Conservation (phyloP, 2,113 vertebrate genomes). For the Brachypteracias leptosomus region DNA sequence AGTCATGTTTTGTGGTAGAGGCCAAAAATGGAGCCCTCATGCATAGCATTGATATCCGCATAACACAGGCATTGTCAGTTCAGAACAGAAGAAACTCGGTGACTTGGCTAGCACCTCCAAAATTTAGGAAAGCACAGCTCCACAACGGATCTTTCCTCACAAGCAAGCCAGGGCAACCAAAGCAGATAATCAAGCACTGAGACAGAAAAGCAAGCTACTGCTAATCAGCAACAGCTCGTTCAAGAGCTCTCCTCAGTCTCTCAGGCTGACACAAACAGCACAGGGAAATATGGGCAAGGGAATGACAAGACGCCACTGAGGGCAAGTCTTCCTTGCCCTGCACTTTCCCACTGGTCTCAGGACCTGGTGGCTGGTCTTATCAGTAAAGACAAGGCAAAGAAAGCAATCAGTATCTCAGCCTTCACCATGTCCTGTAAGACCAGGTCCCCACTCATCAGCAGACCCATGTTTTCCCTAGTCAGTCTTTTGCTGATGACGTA, state of each 20-base stretch:
- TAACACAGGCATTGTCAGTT: rapidly evolving
- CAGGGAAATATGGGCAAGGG: background rate
- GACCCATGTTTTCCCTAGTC: background rate
- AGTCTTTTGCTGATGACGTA: background rate
- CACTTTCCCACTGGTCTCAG: too few relatives aligned
- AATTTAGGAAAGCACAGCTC: background rate
- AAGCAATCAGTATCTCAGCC: background rate
- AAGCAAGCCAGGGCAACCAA: background rate
- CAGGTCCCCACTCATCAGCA: background rate
- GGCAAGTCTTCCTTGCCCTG: background rate
- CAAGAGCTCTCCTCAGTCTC: background rate
- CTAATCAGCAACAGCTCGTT: background rate
- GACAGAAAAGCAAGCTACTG: background rate
- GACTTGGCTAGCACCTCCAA: background rate
- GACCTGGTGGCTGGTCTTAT: background rate
- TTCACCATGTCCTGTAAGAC: background rate
- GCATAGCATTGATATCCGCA: background rate
- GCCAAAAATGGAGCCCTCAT: background rate
- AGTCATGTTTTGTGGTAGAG: background rate
- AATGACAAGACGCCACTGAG: background rate
- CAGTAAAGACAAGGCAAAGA: background rate
- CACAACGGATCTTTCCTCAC: background rate
- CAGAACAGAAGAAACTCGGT: background rate
- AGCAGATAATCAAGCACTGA: background rate
- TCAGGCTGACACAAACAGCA: background rate